These are phyloP conservation scores for Rhopalosiphum maidis DNA, from an alignment of 1,140 invertebrate species.

Conservation along the genomic window DNA sequence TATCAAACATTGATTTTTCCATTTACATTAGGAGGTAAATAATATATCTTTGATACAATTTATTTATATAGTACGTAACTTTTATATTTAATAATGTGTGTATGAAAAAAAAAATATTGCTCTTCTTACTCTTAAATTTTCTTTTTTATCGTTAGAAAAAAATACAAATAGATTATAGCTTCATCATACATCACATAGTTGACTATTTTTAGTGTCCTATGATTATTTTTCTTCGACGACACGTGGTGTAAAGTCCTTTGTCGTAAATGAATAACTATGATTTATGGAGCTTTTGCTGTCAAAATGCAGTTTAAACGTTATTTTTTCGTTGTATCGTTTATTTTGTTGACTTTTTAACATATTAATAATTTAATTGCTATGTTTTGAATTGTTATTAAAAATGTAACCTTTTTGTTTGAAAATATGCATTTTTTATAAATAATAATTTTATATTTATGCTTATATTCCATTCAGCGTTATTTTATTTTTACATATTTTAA, in stretches of 20 bases:
- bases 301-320: background rate
- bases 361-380: background rate
- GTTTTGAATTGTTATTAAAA: background rate
- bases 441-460: background rate
- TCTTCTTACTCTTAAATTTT: background rate
- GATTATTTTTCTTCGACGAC: constrained; percentile 21
- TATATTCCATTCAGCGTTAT: background rate
- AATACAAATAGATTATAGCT: background rate
- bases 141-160: background rate
- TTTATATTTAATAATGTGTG: background rate
- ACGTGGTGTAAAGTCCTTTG: background rate
- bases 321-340: background rate
- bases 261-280: constrained; percentile 12
- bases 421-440: background rate
- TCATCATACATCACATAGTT: background rate
- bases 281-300: constrained; percentile 23
- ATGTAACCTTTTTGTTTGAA: background rate
- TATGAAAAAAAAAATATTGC: background rate
- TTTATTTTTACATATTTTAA: constrained; percentile 11
- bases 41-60: background rate
- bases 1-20: background rate
- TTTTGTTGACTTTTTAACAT: background rate
- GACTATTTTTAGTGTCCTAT: background rate
- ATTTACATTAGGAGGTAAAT: background rate
- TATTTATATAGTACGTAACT: background rate